phyloP scores from a whole-genome alignment of 2,888 invertebrate genomes.

The Xestia c-nigrum region DNA sequence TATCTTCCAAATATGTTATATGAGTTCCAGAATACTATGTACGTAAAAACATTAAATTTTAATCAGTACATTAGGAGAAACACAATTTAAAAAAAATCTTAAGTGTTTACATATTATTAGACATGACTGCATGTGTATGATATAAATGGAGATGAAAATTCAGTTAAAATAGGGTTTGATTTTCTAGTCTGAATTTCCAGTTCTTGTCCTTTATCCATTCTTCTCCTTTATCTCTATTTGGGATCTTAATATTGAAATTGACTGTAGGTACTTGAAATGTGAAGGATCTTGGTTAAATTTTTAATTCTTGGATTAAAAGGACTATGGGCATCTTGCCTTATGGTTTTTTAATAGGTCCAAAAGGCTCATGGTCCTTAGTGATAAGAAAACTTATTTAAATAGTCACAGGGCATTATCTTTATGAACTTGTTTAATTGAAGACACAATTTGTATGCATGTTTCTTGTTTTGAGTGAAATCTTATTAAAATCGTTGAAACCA shows the following conservation, averaged over 20 bases:
- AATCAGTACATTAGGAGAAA: no score
- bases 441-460: not conserved
- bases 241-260: not conserved
- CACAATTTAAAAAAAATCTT: no score
- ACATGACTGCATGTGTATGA: no score
- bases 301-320: not conserved
- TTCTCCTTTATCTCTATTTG: not conserved
- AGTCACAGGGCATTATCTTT: not conserved
- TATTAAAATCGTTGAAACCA: no score
- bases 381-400: not conserved
- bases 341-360: not conserved
- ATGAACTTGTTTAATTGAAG: not conserved
- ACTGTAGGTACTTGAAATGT: not conserved
- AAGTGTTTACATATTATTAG: no score
- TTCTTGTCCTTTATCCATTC: no score
- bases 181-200: not conserved
- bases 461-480: not conserved
- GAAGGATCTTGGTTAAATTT: not conserved
- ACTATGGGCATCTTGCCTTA: not conserved
- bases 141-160: not conserved
- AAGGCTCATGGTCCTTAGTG: not conserved
- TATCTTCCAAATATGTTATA: not conserved
- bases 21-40: no score
- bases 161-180: not conserved
- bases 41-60: no score